Evolutionary conservation across 2,888 invertebrate species (phyloP).

Genomic region (Gymnocheta viridis): DNA sequence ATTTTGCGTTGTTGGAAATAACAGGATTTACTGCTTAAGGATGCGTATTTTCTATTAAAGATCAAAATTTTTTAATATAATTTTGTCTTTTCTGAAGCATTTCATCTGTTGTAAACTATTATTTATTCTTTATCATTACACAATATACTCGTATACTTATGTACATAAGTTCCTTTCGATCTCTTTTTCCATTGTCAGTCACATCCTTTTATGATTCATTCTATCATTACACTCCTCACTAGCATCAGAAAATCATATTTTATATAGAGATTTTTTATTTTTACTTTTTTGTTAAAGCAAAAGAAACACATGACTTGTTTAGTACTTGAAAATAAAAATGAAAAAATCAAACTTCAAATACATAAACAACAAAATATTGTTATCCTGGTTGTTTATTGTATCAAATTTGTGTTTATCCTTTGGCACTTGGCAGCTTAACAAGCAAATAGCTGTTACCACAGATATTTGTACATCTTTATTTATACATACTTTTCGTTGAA

Average conservation of each 20-base stretch:
- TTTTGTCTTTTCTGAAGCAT: not conserved
- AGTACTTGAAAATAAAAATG: not conserved
- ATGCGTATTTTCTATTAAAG: not conserved
- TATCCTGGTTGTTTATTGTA: conserved; percentile 4
- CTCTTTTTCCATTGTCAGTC: conserved; percentile 8
- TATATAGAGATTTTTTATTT: not conserved
- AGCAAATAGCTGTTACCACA: no score
- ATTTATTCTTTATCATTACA: not conserved
- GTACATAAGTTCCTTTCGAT: not conserved
- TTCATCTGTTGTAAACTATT: not conserved
- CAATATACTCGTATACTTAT: no score
- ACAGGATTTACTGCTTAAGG: no score
- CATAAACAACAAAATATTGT: not conserved
- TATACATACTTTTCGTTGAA: not conserved
- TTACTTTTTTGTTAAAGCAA: not conserved
- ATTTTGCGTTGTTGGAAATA: no score
- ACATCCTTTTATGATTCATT: not conserved
- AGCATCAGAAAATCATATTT: not conserved
- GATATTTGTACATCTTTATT: not conserved
- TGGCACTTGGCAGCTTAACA: not conserved
- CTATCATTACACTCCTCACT: not conserved
- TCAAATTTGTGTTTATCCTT: conserved; percentile 22
- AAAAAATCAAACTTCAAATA: conserved; percentile 3
- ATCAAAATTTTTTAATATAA: not conserved
- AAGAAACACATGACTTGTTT: not conserved